Conservation (phyloP, 2,797 vertebrate species). For the Pangasius macronema region DNA sequence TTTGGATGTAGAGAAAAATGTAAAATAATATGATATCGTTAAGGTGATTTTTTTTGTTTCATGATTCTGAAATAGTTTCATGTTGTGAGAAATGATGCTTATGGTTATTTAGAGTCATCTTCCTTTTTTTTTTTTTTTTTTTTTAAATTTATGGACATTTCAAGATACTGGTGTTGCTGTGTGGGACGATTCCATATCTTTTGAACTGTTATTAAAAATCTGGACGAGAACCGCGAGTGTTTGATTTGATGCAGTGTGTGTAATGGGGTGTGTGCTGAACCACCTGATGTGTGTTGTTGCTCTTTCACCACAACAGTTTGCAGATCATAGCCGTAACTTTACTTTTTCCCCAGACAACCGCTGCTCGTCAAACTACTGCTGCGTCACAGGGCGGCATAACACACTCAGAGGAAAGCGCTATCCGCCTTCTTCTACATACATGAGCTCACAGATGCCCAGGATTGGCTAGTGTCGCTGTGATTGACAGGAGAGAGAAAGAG, state of each 20-base stretch:
- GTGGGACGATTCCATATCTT: constrained; percentile 80
- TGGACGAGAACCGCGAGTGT: constrained; percentile 40
- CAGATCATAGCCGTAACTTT: no score
- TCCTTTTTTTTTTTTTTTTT: constrained; percentile 71
- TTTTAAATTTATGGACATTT: constrained; percentile 77
- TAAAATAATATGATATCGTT: constrained; percentile 90
- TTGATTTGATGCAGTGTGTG: neutral
- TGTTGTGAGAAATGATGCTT: constrained; percentile 81
- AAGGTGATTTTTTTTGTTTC: constrained; percentile 88
- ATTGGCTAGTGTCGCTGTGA: neutral
- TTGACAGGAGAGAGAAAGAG: neutral
- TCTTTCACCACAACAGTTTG: no score
- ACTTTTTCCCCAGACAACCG: neutral
- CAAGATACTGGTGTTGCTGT: constrained; percentile 85
- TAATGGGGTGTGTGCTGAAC: neutral
- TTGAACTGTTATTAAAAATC: constrained; percentile 68
- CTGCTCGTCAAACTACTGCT: neutral
- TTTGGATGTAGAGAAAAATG: constrained; percentile 78
- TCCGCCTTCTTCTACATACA: neutral
- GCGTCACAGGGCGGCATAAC: neutral
- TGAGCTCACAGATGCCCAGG: neutral
- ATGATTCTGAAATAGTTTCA: constrained; percentile 83
- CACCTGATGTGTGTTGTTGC: neutral
- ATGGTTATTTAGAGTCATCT: constrained; percentile 76
- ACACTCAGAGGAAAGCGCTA: no score